These are phyloP conservation scores for Apodemia mormo DNA, from an alignment of 2,888 invertebrate species.

Conservation along the genomic window DNA sequence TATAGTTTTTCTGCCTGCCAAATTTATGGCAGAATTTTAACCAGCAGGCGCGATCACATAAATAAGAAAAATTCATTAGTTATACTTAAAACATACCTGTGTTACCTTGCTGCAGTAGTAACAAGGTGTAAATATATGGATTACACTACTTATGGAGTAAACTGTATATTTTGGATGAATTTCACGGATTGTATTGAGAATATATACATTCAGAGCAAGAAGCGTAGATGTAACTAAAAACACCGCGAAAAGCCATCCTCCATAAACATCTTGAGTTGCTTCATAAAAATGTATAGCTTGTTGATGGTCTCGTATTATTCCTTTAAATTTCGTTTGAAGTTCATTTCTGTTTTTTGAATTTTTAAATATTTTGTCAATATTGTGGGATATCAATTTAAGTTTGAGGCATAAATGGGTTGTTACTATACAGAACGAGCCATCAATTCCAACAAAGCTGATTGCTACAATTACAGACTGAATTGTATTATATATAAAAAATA, in stretches of 20 bases:
- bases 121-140: conserved; percentile 62
- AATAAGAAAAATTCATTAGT: no score
- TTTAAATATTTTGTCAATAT: conserved; percentile 50
- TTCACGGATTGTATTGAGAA: conserved; percentile 49
- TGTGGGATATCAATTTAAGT: conserved; percentile 53
- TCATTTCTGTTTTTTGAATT: conserved; percentile 43
- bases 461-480: conserved; percentile 49
- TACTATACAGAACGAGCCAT: conserved; percentile 63
- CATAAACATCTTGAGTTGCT: conserved; percentile 54
- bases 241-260: conserved; percentile 57
- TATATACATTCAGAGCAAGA: conserved; percentile 60
- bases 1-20: no score
- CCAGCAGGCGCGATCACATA: background rate
- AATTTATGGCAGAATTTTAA: background rate
- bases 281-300: conserved; percentile 51
- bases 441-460: conserved; percentile 57
- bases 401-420: conserved; percentile 59
- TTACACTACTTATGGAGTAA: conserved; percentile 44
- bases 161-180: conserved; percentile 50
- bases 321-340: conserved; percentile 46
- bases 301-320: conserved; percentile 56
- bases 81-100: conserved; percentile 46
- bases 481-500: conserved; percentile 56
- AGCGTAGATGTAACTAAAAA: conserved; percentile 53
- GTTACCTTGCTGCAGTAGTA: conserved; percentile 54